Percentiles rank a stretch among this genome's conserved stretches.
These are phyloP conservation scores for Geotria australis DNA, from an alignment of 2,797 vertebrate genomes.

Conservation along the genomic window DNA sequence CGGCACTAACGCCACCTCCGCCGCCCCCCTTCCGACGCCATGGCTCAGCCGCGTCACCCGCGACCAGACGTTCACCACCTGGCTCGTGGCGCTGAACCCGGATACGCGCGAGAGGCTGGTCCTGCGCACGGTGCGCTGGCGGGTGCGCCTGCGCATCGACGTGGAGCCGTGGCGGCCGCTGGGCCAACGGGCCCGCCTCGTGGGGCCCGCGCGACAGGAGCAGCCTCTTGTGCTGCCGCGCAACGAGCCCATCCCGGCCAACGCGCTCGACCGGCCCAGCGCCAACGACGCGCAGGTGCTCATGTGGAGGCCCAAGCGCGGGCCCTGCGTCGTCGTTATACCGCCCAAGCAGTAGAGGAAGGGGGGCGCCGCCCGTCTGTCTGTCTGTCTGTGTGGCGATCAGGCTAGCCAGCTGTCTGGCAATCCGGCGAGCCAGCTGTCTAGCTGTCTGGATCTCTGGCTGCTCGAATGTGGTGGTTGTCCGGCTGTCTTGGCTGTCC, in stretches of 20 bases:
- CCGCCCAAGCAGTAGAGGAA: slow-evolving; percentile 41
- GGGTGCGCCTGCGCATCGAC: slow-evolving; percentile 62
- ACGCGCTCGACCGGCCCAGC: slow-evolving; percentile 84
- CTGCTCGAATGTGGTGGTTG: too few relatives aligned
- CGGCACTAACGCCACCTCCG: too few relatives aligned
- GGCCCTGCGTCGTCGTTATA: slow-evolving; percentile 58
- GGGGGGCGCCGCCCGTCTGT: too few relatives aligned
- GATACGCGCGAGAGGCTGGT: slow-evolving; percentile 41
- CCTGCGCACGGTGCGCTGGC: slow-evolving; percentile 74
- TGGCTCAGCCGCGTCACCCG: slow-evolving; percentile 60
- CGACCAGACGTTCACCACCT: slow-evolving; percentile 91
- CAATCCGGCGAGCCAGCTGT: too few relatives aligned
- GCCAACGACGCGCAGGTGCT: slow-evolving; percentile 97
- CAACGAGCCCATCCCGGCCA: slow-evolving; percentile 58
- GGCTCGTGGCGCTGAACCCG: slow-evolving; percentile 80
- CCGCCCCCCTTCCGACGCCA: too few relatives aligned
- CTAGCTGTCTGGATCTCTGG: too few relatives aligned
- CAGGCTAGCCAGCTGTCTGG: too few relatives aligned
- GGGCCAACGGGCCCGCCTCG: slow-evolving; percentile 45
- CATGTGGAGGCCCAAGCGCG: slow-evolving; percentile 80
- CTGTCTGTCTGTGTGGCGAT: too few relatives aligned
- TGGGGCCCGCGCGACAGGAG: slow-evolving; percentile 48
- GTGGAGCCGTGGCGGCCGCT: slow-evolving; percentile 45
- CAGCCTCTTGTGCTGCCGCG: slow-evolving; percentile 54
- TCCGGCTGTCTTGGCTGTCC: too few relatives aligned